A percentile compares a stretch with the other conserved stretches of the same genome.
These are phyloP conservation scores for Siniperca knerii DNA, from an alignment of 2,113 vertebrate genomes.

Conservation along the genomic window DNA sequence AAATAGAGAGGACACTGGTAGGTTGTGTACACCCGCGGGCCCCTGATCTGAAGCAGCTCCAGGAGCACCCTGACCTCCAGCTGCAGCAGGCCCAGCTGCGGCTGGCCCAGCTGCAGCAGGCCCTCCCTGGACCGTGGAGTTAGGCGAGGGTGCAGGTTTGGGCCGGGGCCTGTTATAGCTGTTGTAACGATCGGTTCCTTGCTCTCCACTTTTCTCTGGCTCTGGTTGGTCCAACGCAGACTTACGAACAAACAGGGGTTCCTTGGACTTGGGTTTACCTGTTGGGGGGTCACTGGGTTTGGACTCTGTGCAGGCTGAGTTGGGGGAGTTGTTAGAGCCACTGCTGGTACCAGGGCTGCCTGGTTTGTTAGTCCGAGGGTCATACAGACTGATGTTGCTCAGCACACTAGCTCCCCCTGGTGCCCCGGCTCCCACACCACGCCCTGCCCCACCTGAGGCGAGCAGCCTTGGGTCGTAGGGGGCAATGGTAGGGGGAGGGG, in stretches of 20 bases:
- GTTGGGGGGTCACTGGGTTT: slow-evolving; percentile 67
- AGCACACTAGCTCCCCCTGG: slow-evolving; percentile 89
- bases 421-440: slow-evolving; percentile 73
- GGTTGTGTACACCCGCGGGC: slow-evolving; percentile 87
- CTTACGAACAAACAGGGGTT: slow-evolving; percentile 90
- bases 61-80: slow-evolving; percentile 54
- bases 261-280: slow-evolving; percentile 86
- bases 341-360: slow-evolving; percentile 69
- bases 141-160: slow-evolving; percentile 81
- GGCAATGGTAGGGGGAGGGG: slow-evolving; percentile 82
- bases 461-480: slow-evolving; percentile 93
- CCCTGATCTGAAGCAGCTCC: slow-evolving; percentile 63
- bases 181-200: slow-evolving; percentile 91
- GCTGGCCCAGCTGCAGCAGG: slow-evolving; percentile 38
- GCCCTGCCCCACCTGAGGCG: slow-evolving; percentile 83
- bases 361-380: slow-evolving; percentile 88
- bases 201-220: slow-evolving; percentile 79
- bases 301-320: slow-evolving; percentile 58
- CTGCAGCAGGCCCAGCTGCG: slow-evolving; percentile 1
- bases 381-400: slow-evolving; percentile 93
- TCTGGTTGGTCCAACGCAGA: slow-evolving; percentile 92
- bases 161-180: slow-evolving; percentile 94
- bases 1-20: slow-evolving; percentile 90
- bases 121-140: slow-evolving; percentile 62
- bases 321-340: slow-evolving; percentile 71